Percentiles rank a stretch among this genome's conserved stretches.
phyloP scores from a whole-genome alignment of 2,888 invertebrate species.

The Melieria picta region DNA sequence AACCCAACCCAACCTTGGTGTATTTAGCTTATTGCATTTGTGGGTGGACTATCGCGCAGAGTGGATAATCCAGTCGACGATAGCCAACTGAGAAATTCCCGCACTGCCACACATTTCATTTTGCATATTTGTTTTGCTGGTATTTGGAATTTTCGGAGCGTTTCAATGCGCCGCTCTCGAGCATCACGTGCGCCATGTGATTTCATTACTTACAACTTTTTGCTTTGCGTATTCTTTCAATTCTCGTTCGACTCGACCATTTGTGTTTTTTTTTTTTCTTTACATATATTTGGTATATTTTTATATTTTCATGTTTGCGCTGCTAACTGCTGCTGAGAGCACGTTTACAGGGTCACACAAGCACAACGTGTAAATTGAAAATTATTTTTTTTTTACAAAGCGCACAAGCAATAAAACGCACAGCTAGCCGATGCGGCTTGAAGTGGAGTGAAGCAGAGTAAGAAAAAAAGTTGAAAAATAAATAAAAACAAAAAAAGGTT shows the following conservation, averaged over 20 bases:
- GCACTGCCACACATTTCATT: too few species aligned
- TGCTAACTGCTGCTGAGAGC: slow-evolving; percentile 18
- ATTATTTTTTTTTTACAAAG: slow-evolving; percentile 3
- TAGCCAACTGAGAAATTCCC: too few species aligned
- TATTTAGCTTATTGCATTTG: too few species aligned
- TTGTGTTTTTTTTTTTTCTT: background rate
- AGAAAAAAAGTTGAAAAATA: too few species aligned
- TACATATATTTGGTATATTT: slow-evolving; percentile 3
- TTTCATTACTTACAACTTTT: slow-evolving; percentile 9
- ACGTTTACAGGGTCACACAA: slow-evolving; percentile 12
- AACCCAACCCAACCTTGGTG: too few species aligned
- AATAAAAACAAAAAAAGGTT: too few species aligned
- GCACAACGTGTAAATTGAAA: slow-evolving; percentile 25
- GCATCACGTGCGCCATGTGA: slow-evolving; percentile 41
- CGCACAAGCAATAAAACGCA: too few species aligned
- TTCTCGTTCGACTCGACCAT: background rate
- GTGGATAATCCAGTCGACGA: too few species aligned
- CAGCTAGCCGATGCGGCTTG: too few species aligned
- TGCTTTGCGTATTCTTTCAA: background rate
- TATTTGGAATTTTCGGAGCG: slow-evolving; percentile 47
- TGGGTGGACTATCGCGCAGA: too few species aligned
- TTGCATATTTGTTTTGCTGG: slow-evolving; percentile 1
- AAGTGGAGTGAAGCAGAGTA: too few species aligned
- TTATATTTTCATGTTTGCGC: background rate
- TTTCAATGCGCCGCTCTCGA: slow-evolving; percentile 54